Percentiles rank a stretch among this genome's conserved stretches.
phyloP scores from a whole-genome alignment of 2,797 vertebrate genomes.

The Microctenopoma steveboyesi region DNA sequence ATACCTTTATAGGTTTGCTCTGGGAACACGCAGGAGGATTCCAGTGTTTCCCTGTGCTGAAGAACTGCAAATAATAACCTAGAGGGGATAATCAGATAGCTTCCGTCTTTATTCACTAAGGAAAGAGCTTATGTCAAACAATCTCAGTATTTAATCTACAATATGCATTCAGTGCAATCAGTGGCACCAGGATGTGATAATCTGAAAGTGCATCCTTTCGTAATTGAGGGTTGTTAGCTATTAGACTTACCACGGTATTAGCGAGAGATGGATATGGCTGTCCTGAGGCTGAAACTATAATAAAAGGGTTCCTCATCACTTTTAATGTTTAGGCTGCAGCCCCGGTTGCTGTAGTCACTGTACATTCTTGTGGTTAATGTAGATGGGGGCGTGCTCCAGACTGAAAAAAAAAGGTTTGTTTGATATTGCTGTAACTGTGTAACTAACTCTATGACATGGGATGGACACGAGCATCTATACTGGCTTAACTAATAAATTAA shows the following conservation, averaged over 20 bases:
- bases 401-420: conserved; percentile 20
- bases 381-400: conserved; percentile 52
- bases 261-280: conserved; percentile 16
- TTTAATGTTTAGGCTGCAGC: conserved; percentile 44
- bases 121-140: conserved; percentile 9
- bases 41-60: not conserved
- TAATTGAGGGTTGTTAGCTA: conserved; percentile 60
- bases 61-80: conserved; percentile 14
- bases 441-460: not conserved
- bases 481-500: not conserved
- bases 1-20: not conserved
- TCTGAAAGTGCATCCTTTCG: conserved; percentile 29
- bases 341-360: conserved; percentile 28
- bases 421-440: conserved; percentile 21
- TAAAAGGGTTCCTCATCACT: conserved; percentile 46
- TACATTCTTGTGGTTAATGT: conserved; percentile 59
- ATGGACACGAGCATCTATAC: not conserved
- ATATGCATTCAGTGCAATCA: not conserved
- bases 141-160: not conserved
- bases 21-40: not conserved
- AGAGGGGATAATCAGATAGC: not conserved
- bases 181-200: conserved; percentile 20
- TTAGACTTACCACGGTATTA: conserved; percentile 22
- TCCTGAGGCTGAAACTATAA: conserved; percentile 39
- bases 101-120: conserved; percentile 17